Evolutionary conservation across 2,888 invertebrate genomes (phyloP).

Genomic region (Eilema sororculum): DNA sequence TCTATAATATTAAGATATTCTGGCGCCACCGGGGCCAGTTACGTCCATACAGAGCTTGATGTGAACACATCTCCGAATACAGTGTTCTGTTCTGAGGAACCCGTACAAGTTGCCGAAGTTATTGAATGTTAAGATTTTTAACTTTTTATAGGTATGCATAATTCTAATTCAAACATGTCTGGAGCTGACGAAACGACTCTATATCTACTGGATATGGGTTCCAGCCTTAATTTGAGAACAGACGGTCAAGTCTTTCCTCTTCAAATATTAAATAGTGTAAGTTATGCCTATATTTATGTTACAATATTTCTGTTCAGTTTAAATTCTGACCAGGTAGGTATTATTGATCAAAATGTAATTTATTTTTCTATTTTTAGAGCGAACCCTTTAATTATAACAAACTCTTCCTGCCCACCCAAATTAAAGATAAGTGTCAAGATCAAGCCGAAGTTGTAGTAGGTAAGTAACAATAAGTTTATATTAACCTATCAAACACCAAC

Average conservation of each 20-base stretch:
- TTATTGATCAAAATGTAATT: too few species aligned
- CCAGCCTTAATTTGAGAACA: constrained; percentile 33
- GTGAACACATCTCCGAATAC: too few species aligned
- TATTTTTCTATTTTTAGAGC: constrained; percentile 20
- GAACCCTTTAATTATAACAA: constrained; percentile 32
- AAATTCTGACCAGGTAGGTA: not conserved
- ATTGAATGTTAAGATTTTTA: constrained; percentile 26
- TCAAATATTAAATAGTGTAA: constrained; percentile 65
- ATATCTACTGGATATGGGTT: constrained; percentile 51
- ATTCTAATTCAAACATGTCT: constrained; percentile 9
- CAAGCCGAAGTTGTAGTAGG: constrained; percentile 43
- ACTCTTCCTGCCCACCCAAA: constrained; percentile 33
- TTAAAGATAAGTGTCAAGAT: constrained; percentile 31
- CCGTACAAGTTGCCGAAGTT: not conserved
- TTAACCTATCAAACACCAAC: too few species aligned
- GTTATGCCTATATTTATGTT: constrained; percentile 7
- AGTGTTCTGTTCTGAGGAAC: too few species aligned
- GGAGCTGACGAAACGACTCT: constrained; percentile 34
- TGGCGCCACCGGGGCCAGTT: too few species aligned
- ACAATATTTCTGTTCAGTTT: too few species aligned
- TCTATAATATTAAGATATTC: not conserved
- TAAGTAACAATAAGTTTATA: constrained; percentile 26
- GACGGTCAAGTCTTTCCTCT: constrained; percentile 65
- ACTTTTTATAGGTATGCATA: constrained; percentile 18
- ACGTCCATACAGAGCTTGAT: not conserved